These are phyloP conservation scores for Embiotoca jacksoni DNA, from an alignment of 2,113 vertebrate genomes.

Conservation along the genomic window DNA sequence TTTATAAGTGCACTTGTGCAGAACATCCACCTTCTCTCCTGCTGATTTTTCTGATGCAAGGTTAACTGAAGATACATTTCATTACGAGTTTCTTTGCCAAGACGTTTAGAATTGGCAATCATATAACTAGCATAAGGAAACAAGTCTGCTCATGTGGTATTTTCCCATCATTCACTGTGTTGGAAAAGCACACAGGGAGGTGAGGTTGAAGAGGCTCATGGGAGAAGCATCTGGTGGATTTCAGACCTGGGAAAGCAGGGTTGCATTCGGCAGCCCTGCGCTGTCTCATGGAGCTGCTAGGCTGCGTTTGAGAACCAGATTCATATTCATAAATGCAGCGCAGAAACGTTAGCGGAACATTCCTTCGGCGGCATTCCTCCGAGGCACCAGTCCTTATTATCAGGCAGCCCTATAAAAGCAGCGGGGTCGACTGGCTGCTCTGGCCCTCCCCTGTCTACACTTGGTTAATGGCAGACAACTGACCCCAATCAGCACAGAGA, in stretches of 20 bases:
- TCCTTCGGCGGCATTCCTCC: constrained; percentile 72
- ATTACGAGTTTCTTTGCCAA: background rate
- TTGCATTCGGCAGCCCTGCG: constrained; percentile 12
- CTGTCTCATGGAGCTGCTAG: constrained; percentile 30
- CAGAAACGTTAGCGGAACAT: constrained; percentile 56
- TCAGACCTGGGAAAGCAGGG: constrained; percentile 37
- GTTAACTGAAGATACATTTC: background rate
- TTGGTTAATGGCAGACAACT: constrained; percentile 65
- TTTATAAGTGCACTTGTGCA: constrained; percentile 16
- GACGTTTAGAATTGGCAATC: background rate
- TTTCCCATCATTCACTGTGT: constrained; percentile 40
- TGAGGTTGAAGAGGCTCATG: constrained; percentile 40
- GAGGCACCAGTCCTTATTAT: constrained; percentile 77
- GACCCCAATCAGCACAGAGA: constrained; percentile 67
- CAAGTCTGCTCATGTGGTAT: background rate
- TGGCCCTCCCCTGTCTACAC: constrained; percentile 52
- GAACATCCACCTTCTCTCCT: background rate
- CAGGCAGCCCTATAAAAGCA: constrained; percentile 70
- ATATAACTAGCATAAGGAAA: background rate
- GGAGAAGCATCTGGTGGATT: constrained; percentile 47
- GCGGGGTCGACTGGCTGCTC: constrained; percentile 47
- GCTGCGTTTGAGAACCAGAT: constrained; percentile 50
- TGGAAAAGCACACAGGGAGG: constrained; percentile 47
- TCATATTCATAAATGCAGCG: constrained; percentile 51
- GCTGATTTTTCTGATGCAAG: background rate